Percentiles rank a stretch among this genome's conserved stretches.
These are phyloP conservation scores for Solea solea DNA, from an alignment of 2,113 vertebrate genomes.

Conservation along the genomic window DNA sequence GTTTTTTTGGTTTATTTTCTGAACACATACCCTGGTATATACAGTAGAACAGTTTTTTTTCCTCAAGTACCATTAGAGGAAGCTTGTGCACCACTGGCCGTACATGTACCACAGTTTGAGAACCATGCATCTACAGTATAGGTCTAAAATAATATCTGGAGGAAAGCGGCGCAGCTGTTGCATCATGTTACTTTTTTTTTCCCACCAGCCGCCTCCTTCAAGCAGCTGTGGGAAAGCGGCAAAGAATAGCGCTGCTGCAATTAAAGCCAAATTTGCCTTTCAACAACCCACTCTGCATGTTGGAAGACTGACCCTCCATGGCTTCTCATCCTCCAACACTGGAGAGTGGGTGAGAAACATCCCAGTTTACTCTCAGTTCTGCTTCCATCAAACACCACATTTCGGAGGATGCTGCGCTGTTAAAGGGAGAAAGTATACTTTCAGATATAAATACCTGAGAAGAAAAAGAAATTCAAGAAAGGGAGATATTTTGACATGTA, in stretches of 20 bases:
- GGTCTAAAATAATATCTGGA: background rate
- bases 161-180: conserved; percentile 45
- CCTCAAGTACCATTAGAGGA: too few relatives aligned
- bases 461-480: background rate
- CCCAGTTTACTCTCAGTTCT: conserved; percentile 55
- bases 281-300: conserved; percentile 73
- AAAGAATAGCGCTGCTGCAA: conserved; percentile 54
- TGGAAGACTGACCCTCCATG: conserved; percentile 58
- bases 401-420: conserved; percentile 23
- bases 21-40: too few relatives aligned
- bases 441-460: background rate
- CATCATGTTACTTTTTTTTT: conserved; percentile 37
- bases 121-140: background rate
- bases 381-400: conserved; percentile 39
- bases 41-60: too few relatives aligned
- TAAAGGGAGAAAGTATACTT: conserved; percentile 22
- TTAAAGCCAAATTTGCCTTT: conserved; percentile 59
- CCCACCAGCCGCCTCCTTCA: conserved; percentile 44
- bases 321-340: conserved; percentile 64
- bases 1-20: too few relatives aligned
- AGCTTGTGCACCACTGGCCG: too few relatives aligned
- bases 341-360: conserved; percentile 64
- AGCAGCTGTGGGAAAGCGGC: conserved; percentile 40
- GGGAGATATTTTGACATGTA: too few relatives aligned
- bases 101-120: too few relatives aligned